Conservation (phyloP, 2,113 vertebrate species). For the Isurus oxyrinchus region DNA sequence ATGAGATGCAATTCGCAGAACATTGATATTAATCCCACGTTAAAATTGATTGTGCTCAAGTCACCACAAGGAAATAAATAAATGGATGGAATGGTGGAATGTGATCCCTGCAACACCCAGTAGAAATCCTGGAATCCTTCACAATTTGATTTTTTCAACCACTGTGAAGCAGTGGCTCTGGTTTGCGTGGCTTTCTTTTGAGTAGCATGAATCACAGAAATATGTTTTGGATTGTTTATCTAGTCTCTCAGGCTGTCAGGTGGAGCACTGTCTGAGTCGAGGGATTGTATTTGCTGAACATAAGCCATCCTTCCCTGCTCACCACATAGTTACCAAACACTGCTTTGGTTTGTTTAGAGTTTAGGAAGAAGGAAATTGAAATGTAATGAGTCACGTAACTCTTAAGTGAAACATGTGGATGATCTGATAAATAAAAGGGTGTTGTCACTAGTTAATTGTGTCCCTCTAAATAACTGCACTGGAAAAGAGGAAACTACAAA, state of each 20-base stretch:
- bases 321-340: background rate
- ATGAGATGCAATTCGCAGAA: background rate
- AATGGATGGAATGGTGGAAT: background rate
- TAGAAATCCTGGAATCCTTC: background rate
- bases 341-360: background rate
- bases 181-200: background rate
- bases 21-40: background rate
- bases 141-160: background rate
- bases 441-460: background rate
- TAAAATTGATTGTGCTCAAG: background rate
- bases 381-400: background rate
- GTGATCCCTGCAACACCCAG: background rate
- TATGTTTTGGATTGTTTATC: background rate
- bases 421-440: background rate
- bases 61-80: background rate
- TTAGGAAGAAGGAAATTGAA: background rate
- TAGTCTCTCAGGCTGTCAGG: background rate
- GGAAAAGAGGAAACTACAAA: background rate
- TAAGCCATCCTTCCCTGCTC: background rate
- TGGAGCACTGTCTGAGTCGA: background rate
- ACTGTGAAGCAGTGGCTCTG: background rate
- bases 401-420: background rate
- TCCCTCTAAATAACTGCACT: background rate
- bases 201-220: background rate
- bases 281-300: background rate